phyloP scores from a whole-genome alignment of 2,113 vertebrate species.

The Accipiter virgatus region DNA sequence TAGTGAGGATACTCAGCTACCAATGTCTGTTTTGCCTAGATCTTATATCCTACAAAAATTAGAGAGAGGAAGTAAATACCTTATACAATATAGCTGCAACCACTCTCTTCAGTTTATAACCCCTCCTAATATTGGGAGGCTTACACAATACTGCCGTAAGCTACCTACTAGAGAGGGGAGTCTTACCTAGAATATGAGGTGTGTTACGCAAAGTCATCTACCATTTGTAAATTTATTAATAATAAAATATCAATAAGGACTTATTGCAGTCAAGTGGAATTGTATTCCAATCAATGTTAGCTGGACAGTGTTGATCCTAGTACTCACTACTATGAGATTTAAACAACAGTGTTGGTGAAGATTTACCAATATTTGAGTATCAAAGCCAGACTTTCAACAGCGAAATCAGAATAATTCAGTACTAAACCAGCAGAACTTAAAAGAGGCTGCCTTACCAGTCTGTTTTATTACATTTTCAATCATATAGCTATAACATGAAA shows the following conservation, averaged over 20 bases:
- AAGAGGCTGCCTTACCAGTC: background rate
- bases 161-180: accelerated
- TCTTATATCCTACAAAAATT: background rate
- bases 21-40: background rate
- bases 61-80: background rate
- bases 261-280: background rate
- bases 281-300: background rate
- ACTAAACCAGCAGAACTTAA: background rate
- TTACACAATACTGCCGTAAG: background rate
- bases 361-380: background rate
- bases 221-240: background rate
- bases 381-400: background rate
- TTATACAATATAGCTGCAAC: background rate
- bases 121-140: background rate
- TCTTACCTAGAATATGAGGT: background rate
- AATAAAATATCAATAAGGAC: background rate
- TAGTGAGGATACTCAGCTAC: background rate
- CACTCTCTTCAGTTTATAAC: background rate
- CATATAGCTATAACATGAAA: background rate
- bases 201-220: background rate
- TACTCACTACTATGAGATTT: background rate
- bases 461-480: constrained; percentile 19
- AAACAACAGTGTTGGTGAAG: background rate
- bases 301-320: background rate
- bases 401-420: background rate